Base-by-base conservation (phyloP, 2,113 vertebrate genomes). In the Dipodomys spectabilis region DNA sequence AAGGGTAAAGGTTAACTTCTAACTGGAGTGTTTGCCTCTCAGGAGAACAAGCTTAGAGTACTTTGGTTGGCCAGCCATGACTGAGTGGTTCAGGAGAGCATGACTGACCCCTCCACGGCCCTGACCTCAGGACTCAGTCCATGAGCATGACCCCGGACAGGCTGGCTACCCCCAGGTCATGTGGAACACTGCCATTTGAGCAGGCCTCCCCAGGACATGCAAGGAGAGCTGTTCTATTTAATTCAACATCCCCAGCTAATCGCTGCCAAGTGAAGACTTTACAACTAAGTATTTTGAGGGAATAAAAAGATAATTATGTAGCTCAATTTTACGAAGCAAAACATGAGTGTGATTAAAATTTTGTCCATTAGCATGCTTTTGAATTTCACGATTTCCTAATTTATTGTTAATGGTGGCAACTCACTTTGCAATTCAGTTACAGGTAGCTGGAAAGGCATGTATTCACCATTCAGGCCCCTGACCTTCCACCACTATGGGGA, bases 341-440 rank as follows among this genome's bases (percentile, higher is more conserved):
- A 18, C 1, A 45, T 44, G 23, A 65, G 20, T 45, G 88, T 86
- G 68, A 86, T 74, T 86, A 67, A 44, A 30, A 28, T 67, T 82
- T 60, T 82, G 73, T 35, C 71, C 91, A 81, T 74, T 82, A 78
- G 44, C 5, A 39, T 45, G n/a, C 3, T 68, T 88, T 86, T 74
- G 3, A n/a, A 75, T 80, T 79, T 82, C 10, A 30, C 49, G 32
- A 87, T 74, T 86, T 82, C 35, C 10, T 94, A 39, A 74, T 35
- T 57, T 71, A 71, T 32, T 64, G 22, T 74, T 81, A 65, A 79
- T 35, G 32, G 18, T 62, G 15, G 35, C 45, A 85, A 85, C 25
- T 80, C 64, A 92, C 53, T 25, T 78, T 80, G 75, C 3, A 82
- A 72, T 83, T 94, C 65, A 88, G 6, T 72, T 82, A 60, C 20